A percentile compares a stretch with the other conserved stretches of the same genome.
phyloP scores from a whole-genome alignment of 2,888 invertebrate species.

The Orthosia cruda region DNA sequence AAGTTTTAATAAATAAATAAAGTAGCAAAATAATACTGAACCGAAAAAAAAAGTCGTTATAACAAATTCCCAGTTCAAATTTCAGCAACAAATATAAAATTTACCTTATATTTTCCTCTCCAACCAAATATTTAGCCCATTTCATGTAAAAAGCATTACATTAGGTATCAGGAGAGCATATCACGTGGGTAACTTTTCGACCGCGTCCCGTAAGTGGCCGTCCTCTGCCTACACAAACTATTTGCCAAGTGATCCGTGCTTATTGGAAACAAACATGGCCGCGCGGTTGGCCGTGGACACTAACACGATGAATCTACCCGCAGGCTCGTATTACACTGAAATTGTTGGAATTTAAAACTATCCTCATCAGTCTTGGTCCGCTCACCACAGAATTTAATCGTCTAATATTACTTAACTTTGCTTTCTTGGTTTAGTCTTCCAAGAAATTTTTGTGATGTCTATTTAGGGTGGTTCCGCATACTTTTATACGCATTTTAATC shows the following conservation, averaged over 20 bases:
- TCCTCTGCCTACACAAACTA: slow-evolving; percentile 62
- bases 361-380: slow-evolving; percentile 46
- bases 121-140: slow-evolving; percentile 13
- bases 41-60: slow-evolving; percentile 4
- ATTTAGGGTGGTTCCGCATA: slow-evolving; percentile 10
- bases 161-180: slow-evolving; percentile 30
- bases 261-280: slow-evolving; percentile 63
- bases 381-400: slow-evolving; percentile 41
- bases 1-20: too few species aligned
- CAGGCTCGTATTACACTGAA: slow-evolving; percentile 41
- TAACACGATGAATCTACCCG: slow-evolving; percentile 30
- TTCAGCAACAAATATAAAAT: slow-evolving; percentile 17
- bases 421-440: slow-evolving; percentile 19
- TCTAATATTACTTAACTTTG: slow-evolving; percentile 44
- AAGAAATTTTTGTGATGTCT: slow-evolving; percentile 28
- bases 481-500: slow-evolving; percentile 35
- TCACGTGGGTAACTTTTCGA: slow-evolving; percentile 39
- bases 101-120: not conserved
- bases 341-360: slow-evolving; percentile 56
- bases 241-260: slow-evolving; percentile 66
- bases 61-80: slow-evolving; percentile 17
- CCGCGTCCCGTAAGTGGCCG: slow-evolving; percentile 37
- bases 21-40: slow-evolving; percentile 7
- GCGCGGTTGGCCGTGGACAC: slow-evolving; percentile 36
- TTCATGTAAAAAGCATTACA: slow-evolving; percentile 24